These are phyloP conservation scores for Atta cephalotes DNA, from an alignment of 1,140 invertebrate species.

Conservation along the genomic window DNA sequence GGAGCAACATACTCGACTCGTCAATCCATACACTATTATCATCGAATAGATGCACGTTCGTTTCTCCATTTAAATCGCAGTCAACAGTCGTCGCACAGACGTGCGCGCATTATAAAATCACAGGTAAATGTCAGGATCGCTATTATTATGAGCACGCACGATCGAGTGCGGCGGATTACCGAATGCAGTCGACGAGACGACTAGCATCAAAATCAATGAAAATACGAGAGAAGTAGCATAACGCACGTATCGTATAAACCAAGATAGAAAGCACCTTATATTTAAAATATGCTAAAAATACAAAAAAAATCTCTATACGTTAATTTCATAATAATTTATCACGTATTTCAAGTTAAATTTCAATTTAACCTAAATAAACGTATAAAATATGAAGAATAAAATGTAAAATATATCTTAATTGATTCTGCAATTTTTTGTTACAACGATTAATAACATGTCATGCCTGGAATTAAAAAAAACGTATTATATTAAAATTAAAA, in stretches of 20 bases:
- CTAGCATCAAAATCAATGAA: constrained; percentile 35
- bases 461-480: neutral
- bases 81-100: constrained; percentile 15
- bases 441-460: neutral
- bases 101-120: constrained; percentile 58
- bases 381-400: neutral
- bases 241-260: neutral
- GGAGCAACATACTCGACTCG: constrained; percentile 53
- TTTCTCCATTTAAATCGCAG: constrained; percentile 49
- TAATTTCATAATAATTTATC: neutral
- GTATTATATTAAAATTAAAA: neutral
- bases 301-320: neutral
- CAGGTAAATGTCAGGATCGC: constrained; percentile 53
- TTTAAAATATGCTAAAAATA: neutral
- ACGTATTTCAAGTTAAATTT: neutral
- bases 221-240: neutral
- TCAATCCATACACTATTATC: constrained; percentile 53
- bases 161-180: constrained; percentile 25
- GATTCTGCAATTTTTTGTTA: neutral
- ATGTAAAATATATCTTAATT: neutral
- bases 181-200: neutral
- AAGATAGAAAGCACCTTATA: neutral
- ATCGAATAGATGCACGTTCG: constrained; percentile 16
- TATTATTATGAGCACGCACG: constrained; percentile 58
- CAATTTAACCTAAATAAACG: neutral